Evolutionary conservation across 2,113 vertebrate genomes (phyloP).

Genomic region (Perca schrenkii): DNA sequence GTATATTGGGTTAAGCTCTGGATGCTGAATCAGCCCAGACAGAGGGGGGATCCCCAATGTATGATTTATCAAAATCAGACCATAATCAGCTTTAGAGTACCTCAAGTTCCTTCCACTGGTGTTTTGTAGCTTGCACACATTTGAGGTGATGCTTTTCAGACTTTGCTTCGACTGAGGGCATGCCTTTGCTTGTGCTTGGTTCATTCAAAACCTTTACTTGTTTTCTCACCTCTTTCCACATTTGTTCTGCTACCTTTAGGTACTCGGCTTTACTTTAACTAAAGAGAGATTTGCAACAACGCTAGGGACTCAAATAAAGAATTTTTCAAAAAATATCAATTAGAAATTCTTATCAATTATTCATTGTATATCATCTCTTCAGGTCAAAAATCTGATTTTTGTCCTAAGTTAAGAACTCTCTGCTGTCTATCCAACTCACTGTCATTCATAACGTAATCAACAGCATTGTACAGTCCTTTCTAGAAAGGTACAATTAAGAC

Average conservation of each 20-base stretch:
- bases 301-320: neutral
- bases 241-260: neutral
- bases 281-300: neutral
- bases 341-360: neutral
- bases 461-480: neutral
- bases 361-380: neutral
- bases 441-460: neutral
- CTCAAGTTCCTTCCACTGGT: slow-evolving; percentile 51
- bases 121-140: neutral
- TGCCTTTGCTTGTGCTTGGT: neutral
- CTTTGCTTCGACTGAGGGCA: neutral
- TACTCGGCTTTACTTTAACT: neutral
- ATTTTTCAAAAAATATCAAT: neutral
- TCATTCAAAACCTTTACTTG: neutral
- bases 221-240: neutral
- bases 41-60: slow-evolving; percentile 13
- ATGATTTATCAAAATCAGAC: slow-evolving; percentile 44
- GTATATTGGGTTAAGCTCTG: slow-evolving; percentile 32
- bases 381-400: neutral
- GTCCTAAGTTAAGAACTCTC: neutral
- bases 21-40: slow-evolving; percentile 58
- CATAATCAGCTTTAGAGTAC: slow-evolving; percentile 81
- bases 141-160: slow-evolving; percentile 13
- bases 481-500: neutral
- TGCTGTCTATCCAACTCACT: neutral